phyloP scores from a whole-genome alignment of 1,140 invertebrate genomes.

The Drosophila kepulauana region DNA sequence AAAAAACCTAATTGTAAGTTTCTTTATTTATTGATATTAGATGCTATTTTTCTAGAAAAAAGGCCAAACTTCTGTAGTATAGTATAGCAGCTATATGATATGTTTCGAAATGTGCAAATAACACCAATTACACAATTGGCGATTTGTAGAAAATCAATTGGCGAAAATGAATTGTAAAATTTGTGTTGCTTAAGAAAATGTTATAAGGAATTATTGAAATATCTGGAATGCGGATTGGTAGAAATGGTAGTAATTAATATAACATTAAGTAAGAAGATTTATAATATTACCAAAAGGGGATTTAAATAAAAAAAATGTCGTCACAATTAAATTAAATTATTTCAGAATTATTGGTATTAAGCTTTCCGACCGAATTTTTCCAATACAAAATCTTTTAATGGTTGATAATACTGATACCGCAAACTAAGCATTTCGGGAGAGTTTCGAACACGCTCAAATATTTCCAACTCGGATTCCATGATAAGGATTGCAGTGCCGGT shows the following conservation, averaged over 20 bases:
- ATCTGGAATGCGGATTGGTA: not conserved
- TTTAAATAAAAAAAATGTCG: not conserved
- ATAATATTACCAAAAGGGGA: not conserved
- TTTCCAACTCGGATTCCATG: conserved; percentile 90
- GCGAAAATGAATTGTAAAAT: not conserved
- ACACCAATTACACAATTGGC: conserved; percentile 3
- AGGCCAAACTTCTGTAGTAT: conserved; percentile 13
- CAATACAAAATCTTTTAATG: conserved; percentile 90
- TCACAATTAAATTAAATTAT: not conserved
- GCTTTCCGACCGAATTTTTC: conserved; percentile 63
- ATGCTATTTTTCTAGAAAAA: too few relatives aligned
- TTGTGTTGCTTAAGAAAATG: not conserved
- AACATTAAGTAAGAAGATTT: not conserved
- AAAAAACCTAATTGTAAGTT: conserved; percentile 2
- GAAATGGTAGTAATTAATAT: not conserved
- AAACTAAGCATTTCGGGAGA: conserved; percentile 92
- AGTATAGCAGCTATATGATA: conserved; percentile 45
- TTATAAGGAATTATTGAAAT: not conserved
- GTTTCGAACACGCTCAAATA: conserved; percentile 89
- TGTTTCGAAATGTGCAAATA: conserved; percentile 24
- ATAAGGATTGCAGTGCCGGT: conserved; percentile 89
- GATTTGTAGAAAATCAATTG: not conserved
- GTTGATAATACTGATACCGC: conserved; percentile 92
- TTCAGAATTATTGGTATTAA: conserved; percentile 21
- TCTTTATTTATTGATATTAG: not conserved